Conservation (phyloP, 2,797 vertebrate species). For the Pyrocephalus nanus region DNA sequence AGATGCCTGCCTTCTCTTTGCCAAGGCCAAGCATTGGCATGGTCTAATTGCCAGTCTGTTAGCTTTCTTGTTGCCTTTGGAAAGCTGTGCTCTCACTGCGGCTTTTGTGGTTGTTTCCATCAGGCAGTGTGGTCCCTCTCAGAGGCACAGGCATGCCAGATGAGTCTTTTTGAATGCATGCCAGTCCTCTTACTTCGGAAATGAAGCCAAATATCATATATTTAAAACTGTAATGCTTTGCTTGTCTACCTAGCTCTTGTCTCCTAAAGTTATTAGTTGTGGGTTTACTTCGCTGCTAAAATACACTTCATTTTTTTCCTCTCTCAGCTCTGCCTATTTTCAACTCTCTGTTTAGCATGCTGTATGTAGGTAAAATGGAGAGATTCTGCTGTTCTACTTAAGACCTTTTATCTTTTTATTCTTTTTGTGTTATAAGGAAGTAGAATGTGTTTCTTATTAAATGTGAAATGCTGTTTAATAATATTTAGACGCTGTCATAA, state of each 20-base stretch:
- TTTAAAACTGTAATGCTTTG: constrained; percentile 77
- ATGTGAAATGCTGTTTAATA: constrained; percentile 49
- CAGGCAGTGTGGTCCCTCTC: constrained; percentile 83
- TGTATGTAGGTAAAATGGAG: constrained; percentile 38
- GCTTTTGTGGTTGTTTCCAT: constrained; percentile 83
- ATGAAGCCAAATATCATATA: constrained; percentile 81
- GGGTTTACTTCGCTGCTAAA: constrained; percentile 82
- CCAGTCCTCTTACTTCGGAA: constrained; percentile 80
- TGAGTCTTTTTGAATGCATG: constrained; percentile 78
- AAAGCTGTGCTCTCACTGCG: constrained; percentile 73
- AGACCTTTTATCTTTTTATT: constrained; percentile 13
- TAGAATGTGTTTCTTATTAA: constrained; percentile 75
- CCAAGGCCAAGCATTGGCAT: constrained; percentile 58
- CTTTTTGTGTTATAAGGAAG: constrained; percentile 33
- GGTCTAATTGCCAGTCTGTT: constrained; percentile 69
- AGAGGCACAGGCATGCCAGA: constrained; percentile 76
- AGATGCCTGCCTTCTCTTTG: constrained; percentile 7
- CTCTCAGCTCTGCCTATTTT: constrained; percentile 69
- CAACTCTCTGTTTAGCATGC: constrained; percentile 67
- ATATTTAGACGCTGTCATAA: constrained; percentile 13
- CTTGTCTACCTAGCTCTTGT: constrained; percentile 82
- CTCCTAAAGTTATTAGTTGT: constrained; percentile 82
- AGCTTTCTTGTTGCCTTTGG: constrained; percentile 79
- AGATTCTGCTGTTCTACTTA: constrained; percentile 70
- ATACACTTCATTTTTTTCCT: constrained; percentile 63